Conservation (phyloP, 2,797 vertebrate genomes). For the Leptoclinus maculatus region DNA sequence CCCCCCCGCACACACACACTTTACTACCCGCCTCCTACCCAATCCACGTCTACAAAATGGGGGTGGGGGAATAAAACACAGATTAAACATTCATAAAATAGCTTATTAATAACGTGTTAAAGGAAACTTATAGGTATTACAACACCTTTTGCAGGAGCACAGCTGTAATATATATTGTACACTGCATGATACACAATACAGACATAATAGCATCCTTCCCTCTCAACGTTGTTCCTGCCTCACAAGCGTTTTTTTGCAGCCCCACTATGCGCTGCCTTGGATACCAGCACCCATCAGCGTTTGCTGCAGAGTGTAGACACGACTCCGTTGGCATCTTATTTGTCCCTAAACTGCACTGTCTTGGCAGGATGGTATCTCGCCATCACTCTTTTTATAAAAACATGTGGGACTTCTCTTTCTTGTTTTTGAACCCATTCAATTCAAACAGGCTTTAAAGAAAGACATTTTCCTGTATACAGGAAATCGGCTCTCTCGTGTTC, state of each 20-base stretch:
- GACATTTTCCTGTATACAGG: constrained; percentile 25
- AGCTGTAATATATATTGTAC: constrained; percentile 37
- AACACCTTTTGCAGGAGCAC: constrained; percentile 25
- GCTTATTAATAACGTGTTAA: constrained; percentile 47
- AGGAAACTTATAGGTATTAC: constrained; percentile 54
- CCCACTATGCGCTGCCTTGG: constrained; percentile 43
- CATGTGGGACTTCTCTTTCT: constrained; percentile 8
- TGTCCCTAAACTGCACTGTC: constrained; percentile 50
- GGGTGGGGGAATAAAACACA: constrained; percentile 20
- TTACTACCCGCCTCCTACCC: constrained; percentile 22
- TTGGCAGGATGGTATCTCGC: constrained; percentile 41
- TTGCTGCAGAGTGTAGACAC: constrained; percentile 67
- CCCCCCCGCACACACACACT: neutral
- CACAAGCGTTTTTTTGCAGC: constrained; percentile 51
- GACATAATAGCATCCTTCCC: constrained; percentile 54
- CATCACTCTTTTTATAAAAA: constrained; percentile 29
- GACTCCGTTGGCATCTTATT: constrained; percentile 53
- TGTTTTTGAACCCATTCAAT: constrained; percentile 25
- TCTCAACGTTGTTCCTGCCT: constrained; percentile 42
- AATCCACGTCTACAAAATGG: constrained; percentile 37
- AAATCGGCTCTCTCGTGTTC: constrained; percentile 52
- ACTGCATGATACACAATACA: constrained; percentile 15
- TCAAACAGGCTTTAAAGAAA: constrained; percentile 45
- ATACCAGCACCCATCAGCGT: constrained; percentile 49
- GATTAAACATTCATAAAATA: constrained; percentile 53